phyloP scores from a whole-genome alignment of 2,797 vertebrate genomes.

The Eulemur albifrons region DNA sequence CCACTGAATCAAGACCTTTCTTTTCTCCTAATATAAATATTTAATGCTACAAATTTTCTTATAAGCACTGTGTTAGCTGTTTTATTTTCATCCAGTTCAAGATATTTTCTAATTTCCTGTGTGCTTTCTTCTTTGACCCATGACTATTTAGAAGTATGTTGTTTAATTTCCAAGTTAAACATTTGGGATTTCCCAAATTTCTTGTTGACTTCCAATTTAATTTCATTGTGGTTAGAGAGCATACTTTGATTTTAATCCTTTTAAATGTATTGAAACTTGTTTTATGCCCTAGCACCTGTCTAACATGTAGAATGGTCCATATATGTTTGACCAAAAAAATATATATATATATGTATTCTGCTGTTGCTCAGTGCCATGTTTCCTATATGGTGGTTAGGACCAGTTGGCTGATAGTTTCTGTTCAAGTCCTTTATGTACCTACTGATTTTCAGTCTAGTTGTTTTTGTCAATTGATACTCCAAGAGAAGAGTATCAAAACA shows the following conservation, averaged over 20 bases:
- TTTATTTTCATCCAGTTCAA: constrained; percentile 24
- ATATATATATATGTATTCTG: not conserved
- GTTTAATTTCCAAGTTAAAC: not conserved
- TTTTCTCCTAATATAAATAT: not conserved
- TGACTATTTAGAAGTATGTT: not conserved
- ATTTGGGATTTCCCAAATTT: not conserved
- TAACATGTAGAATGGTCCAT: not conserved
- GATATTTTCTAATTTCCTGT: constrained; percentile 33
- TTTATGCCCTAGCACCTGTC: not conserved
- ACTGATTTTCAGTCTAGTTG: not conserved
- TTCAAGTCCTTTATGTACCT: not conserved
- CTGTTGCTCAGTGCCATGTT: not conserved
- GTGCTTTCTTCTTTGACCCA: not conserved
- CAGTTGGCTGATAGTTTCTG: not conserved
- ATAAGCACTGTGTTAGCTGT: not conserved
- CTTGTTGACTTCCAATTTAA: not conserved
- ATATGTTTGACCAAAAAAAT: not conserved
- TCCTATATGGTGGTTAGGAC: no score
- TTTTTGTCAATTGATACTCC: not conserved
- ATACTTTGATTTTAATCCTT: not conserved
- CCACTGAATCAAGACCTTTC: not conserved
- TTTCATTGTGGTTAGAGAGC: not conserved
- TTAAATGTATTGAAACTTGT: not conserved
- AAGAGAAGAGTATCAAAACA: not conserved
- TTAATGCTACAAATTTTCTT: not conserved